Evolutionary conservation across 2,888 invertebrate genomes (phyloP).

Genomic region (Synergus itoensis): DNA sequence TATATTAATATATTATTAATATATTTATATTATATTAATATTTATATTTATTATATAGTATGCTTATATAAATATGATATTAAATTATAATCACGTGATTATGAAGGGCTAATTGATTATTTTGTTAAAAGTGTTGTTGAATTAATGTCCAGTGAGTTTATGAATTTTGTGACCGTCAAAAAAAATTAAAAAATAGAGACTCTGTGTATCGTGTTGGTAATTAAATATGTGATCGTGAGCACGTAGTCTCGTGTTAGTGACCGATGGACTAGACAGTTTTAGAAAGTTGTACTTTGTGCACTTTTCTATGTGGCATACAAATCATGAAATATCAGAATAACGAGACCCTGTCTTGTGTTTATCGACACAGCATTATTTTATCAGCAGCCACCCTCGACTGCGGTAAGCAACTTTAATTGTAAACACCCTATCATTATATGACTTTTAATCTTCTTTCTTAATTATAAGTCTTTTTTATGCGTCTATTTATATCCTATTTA

Average conservation of each 20-base stretch:
- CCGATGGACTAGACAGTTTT: conserved; percentile 24
- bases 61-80: background rate
- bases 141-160: conserved; percentile 4
- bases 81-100: background rate
- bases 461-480: background rate
- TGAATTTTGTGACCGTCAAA: conserved; percentile 1
- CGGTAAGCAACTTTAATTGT: conserved; percentile 22
- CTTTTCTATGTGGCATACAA: conserved; percentile 19
- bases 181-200: background rate
- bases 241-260: background rate
- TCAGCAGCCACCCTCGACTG: background rate
- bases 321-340: conserved; percentile 11
- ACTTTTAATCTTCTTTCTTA: background rate
- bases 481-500: background rate
- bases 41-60: too few relatives aligned
- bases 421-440: conserved; percentile 6
- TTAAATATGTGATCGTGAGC: background rate
- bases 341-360: conserved; percentile 12
- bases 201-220: background rate
- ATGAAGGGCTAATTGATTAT: background rate
- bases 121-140: background rate
- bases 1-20: too few relatives aligned
- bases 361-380: conserved; percentile 6
- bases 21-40: too few relatives aligned
- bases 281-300: conserved; percentile 33